These are phyloP conservation scores for Lophura nycthemera DNA, from an alignment of 2,113 vertebrate genomes.

Conservation along the genomic window DNA sequence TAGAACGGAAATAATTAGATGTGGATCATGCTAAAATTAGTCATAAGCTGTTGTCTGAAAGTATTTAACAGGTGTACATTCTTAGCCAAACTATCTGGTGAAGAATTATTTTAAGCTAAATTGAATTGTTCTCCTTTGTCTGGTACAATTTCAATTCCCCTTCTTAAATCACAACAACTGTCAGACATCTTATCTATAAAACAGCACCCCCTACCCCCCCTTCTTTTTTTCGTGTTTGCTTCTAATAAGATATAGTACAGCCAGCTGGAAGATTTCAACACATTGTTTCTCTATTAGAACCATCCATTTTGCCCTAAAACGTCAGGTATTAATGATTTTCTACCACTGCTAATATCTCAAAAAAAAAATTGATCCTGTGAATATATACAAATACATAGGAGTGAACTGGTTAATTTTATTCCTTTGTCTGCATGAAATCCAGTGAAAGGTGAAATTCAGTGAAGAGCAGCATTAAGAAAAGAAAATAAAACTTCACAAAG, in stretches of 20 bases:
- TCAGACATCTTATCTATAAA: not conserved
- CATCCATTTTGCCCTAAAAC: not conserved
- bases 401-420: not conserved
- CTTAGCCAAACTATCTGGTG: not conserved
- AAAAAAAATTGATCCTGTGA: not conserved
- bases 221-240: not conserved
- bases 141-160: not conserved
- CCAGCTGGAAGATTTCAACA: not conserved
- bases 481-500: not conserved
- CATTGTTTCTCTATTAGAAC: not conserved
- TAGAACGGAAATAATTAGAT: not conserved
- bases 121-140: not conserved
- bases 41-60: constrained; percentile 5
- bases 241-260: not conserved
- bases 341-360: not conserved
- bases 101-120: constrained; percentile 48
- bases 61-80: constrained; percentile 29
- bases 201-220: not conserved
- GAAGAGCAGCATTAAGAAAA: not conserved
- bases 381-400: not conserved
- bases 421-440: not conserved
- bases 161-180: constrained; percentile 22
- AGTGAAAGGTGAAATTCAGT: not conserved
- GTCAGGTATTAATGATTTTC: not conserved
- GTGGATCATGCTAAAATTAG: constrained; percentile 1